phyloP scores from a whole-genome alignment of 2,797 vertebrate species.

The Neosalanx taihuensis region DNA sequence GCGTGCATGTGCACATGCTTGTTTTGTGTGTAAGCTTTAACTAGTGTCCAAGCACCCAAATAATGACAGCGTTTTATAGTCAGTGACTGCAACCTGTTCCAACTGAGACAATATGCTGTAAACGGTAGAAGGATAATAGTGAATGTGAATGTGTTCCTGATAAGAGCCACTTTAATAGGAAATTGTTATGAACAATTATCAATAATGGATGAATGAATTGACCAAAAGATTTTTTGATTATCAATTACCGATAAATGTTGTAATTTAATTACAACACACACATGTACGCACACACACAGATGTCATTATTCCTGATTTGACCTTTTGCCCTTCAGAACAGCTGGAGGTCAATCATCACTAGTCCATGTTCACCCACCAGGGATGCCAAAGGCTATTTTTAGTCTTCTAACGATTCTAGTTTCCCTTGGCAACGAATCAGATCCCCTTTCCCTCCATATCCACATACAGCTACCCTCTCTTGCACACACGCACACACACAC shows the following conservation, averaged over 20 bases:
- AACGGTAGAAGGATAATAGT: neutral
- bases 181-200: neutral
- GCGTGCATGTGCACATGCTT: neutral
- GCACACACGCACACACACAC: slow-evolving; percentile 4
- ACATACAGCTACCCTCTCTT: slow-evolving; percentile 17
- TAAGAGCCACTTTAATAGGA: neutral
- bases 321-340: slow-evolving; percentile 23
- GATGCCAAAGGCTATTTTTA: slow-evolving; percentile 58
- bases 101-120: neutral
- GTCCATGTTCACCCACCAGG: slow-evolving; percentile 57
- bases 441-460: slow-evolving; percentile 28
- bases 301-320: slow-evolving; percentile 5
- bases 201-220: neutral
- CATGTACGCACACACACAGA: neutral
- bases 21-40: neutral
- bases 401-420: slow-evolving; percentile 53
- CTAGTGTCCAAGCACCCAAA: neutral
- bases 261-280: neutral
- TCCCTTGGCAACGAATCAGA: slow-evolving; percentile 64
- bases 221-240: neutral
- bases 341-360: slow-evolving; percentile 48
- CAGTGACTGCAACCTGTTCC: neutral
- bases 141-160: neutral
- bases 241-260: neutral
- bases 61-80: neutral